Percentiles rank a stretch among this genome's conserved stretches.
Conservation (phyloP, 2,113 vertebrate genomes). For the Cervus canadensis region DNA sequence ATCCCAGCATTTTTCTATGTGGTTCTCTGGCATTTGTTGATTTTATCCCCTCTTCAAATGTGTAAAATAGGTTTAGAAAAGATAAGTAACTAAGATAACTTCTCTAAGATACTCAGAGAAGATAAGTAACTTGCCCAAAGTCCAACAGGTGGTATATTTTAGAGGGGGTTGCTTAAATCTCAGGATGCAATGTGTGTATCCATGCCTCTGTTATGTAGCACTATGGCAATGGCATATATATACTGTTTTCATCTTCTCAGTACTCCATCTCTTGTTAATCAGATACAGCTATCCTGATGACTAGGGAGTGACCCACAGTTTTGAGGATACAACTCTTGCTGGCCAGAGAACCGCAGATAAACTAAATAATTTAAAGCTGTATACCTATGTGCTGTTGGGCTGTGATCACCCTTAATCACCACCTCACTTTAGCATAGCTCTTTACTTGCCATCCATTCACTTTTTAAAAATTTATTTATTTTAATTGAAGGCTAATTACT, state of each 20-base stretch:
- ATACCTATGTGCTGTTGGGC: fast-evolving
- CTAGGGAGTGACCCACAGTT: background rate
- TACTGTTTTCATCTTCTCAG: background rate
- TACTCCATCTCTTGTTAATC: background rate
- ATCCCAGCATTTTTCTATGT: background rate
- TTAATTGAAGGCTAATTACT: background rate
- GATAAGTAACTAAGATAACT: background rate
- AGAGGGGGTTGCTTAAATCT: background rate
- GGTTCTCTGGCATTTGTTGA: background rate
- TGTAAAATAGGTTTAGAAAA: background rate
- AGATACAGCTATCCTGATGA: background rate
- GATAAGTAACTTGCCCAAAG: background rate
- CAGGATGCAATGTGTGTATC: background rate
- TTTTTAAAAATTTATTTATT: background rate
- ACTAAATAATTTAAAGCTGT: background rate
- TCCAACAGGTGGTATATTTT: background rate
- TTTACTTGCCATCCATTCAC: background rate
- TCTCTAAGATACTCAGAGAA: background rate
- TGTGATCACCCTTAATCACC: background rate
- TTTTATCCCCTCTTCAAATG: background rate
- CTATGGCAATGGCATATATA: fast-evolving
- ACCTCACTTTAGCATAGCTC: background rate
- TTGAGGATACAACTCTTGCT: background rate
- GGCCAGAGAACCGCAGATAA: background rate
- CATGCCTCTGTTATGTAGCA: background rate